Percentiles rank a stretch among this genome's conserved stretches.
Evolutionary conservation across 2,888 invertebrate species (phyloP).

Genomic region (Amblyteles armatorius): DNA sequence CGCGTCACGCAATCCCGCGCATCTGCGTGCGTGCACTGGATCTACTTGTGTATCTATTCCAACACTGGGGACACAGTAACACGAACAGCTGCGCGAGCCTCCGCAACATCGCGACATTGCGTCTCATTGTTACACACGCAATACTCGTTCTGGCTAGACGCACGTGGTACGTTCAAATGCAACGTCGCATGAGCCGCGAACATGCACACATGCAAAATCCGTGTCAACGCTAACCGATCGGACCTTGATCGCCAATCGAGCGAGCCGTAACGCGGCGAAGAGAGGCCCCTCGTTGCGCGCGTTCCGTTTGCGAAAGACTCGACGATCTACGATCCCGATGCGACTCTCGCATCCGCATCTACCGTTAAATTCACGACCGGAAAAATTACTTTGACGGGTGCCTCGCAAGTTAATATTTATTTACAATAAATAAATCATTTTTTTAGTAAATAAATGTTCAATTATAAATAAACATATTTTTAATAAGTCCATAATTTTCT

Average conservation of each 20-base stretch:
- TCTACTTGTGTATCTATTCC: constrained; percentile 33
- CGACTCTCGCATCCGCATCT: neutral
- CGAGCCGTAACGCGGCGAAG: constrained; percentile 52
- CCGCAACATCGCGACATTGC: neutral
- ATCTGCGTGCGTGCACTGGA: constrained; percentile 20
- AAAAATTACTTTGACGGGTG: neutral
- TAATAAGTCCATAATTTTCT: neutral
- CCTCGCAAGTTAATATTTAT: neutral
- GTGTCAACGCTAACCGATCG: constrained; percentile 76
- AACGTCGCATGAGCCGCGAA: neutral
- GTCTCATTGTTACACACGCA: constrained; percentile 47
- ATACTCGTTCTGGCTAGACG: constrained; percentile 43
- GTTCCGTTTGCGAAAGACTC: constrained; percentile 67
- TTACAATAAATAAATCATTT: neutral
- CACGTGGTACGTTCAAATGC: neutral
- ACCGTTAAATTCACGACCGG: neutral
- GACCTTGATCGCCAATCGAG: constrained; percentile 81
- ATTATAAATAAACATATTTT: neutral
- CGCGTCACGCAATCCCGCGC: constrained; percentile 31
- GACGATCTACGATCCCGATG: constrained; percentile 22
- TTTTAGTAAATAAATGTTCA: neutral
- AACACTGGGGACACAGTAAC: constrained; percentile 49
- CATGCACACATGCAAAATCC: constrained; percentile 58
- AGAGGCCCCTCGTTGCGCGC: constrained; percentile 56
- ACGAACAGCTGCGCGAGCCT: constrained; percentile 31